Base-by-base conservation (phyloP, 2,113 vertebrate genomes). In the Galemys pyrenaicus region DNA sequence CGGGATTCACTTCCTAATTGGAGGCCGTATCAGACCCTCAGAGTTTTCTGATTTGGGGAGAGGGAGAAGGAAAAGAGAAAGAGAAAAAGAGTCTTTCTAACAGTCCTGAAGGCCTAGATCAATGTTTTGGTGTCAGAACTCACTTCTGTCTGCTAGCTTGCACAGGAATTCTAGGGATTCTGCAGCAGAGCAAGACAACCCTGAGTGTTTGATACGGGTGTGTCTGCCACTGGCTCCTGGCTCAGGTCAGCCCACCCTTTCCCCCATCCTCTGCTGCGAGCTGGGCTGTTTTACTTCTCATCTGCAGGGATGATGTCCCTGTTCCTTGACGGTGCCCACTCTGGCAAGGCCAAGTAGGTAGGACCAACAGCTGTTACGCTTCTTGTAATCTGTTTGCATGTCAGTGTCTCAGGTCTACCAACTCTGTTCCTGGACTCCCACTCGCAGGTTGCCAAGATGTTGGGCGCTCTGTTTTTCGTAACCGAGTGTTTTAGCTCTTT, bases 1-100 rank as follows among this genome's bases (percentile, higher is more conserved):
- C 58, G 54, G 44, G 64, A 82, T 79, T 91, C 74, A 83, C 51
- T 87, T 96, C 95, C 81, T 79, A 71, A 37, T 67, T 68, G 46
- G 68, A 95, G 73, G 51, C 71, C 28, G 32, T 54, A 90, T 90
- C 62, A 81, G 60, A 64, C 32, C 75, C 41, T 73, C 37, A 9
- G 20, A 85, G 64, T 64, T 92, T 83, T 92, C 74, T 89, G 65
- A 81, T 90, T 92, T 94, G 30, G 41, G 44, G 58, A 32, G 20
- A 17, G 49, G 77, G 51, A 51, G 74, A n/a, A 28, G 71, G 49
- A 79, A 85, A 89, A 51, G 73, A 65, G 81, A 24, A 64, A 65
- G 49, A 70, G 79, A 44, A 86, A 28, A 26, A 22, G 5, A 22
- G 32, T 62, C 54, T 75, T 89, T 94, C 41, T 78, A 75, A 73